Conservation (phyloP, 2,888 invertebrate species). For the Cosmorhoe ocellata region DNA sequence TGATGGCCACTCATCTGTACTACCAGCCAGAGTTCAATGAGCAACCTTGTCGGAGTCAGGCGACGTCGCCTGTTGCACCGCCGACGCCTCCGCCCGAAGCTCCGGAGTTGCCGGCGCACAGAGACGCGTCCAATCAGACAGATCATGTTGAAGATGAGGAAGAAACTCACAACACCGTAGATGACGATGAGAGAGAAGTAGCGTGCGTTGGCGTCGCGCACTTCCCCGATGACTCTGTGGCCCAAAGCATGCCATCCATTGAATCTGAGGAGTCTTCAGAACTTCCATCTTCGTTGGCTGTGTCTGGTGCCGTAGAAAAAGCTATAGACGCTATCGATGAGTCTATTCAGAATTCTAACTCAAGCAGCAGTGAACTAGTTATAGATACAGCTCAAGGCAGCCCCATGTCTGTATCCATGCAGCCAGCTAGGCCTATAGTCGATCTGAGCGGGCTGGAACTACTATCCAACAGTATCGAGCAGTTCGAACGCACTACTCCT, state of each 20-base stretch:
- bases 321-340: constrained; percentile 72
- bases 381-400: constrained; percentile 70
- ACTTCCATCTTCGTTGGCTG: constrained; percentile 51
- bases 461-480: constrained; percentile 92
- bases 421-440: constrained; percentile 63
- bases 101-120: constrained; percentile 84
- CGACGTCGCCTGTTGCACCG: constrained; percentile 84
- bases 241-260: constrained; percentile 55
- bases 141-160: constrained; percentile 89
- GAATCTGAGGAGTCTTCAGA: constrained; percentile 73
- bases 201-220: constrained; percentile 77
- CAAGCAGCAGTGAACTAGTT: constrained; percentile 60
- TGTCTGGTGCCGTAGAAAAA: constrained; percentile 67
- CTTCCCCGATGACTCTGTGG: constrained; percentile 61
- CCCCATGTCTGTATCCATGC: constrained; percentile 41
- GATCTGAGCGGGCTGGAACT: constrained; percentile 92
- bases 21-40: constrained; percentile 79
- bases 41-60: constrained; percentile 78
- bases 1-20: constrained; percentile 77
- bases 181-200: constrained; percentile 71
- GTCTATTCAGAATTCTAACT: constrained; percentile 63
- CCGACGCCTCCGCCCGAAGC: constrained; percentile 77
- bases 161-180: constrained; percentile 75
- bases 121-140: constrained; percentile 92
- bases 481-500: constrained; percentile 84